Evolutionary conservation across 2,888 invertebrate species (phyloP).

Genomic region (Melikaiella ostensackeni): DNA sequence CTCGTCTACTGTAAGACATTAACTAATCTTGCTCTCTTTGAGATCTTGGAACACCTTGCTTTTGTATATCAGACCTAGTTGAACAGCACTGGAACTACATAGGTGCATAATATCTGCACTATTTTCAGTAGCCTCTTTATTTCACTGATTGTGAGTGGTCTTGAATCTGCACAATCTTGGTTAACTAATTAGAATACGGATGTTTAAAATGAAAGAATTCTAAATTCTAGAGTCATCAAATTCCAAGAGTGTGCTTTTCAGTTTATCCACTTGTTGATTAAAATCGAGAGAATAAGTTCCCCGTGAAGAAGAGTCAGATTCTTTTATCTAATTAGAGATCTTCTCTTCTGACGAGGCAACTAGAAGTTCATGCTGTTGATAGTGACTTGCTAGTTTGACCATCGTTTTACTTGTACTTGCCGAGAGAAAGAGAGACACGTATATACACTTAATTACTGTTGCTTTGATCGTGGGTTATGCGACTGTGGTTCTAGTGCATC

Average conservation of each 20-base stretch:
- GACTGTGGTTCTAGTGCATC: constrained; percentile 67
- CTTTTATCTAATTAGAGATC: background rate
- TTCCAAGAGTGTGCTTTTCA: constrained; percentile 22
- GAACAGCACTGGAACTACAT: constrained; percentile 57
- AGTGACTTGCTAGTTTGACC: constrained; percentile 25
- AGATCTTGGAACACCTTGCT: constrained; percentile 31
- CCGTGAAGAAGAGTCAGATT: background rate
- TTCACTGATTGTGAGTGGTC: constrained; percentile 33
- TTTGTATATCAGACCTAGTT: constrained; percentile 43
- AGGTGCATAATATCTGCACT: constrained; percentile 55
- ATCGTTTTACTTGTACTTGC: constrained; percentile 55
- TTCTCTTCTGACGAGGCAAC: constrained; percentile 16
- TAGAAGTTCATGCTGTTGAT: constrained; percentile 19
- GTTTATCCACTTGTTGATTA: background rate
- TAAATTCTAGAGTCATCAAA: background rate
- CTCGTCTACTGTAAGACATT: background rate
- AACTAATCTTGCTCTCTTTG: constrained; percentile 29
- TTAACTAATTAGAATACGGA: background rate
- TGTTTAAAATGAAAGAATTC: background rate
- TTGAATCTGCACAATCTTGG: constrained; percentile 19
- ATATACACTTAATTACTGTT: constrained; percentile 64
- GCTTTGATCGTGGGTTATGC: constrained; percentile 68
- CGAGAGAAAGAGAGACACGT: constrained; percentile 55
- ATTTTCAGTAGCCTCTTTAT: constrained; percentile 52
- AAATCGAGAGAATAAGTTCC: constrained; percentile 7